These are phyloP conservation scores for Heliornis fulica DNA, from an alignment of 2,113 vertebrate species.

Conservation along the genomic window DNA sequence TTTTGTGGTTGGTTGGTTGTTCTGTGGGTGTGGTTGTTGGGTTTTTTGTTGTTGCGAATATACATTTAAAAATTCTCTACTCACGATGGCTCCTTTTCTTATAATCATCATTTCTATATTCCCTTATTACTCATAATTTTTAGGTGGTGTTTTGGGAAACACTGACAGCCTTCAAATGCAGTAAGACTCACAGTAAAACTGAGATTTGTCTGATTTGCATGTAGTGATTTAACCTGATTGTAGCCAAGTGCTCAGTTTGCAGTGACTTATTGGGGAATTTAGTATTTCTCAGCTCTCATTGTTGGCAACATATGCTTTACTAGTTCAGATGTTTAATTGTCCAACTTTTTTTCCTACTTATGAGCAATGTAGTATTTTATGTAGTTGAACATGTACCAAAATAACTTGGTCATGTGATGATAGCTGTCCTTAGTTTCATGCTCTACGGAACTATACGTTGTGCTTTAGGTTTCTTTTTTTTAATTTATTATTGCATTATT, in stretches of 20 bases:
- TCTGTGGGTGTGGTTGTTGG: too few species aligned
- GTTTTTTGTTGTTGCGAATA: background rate
- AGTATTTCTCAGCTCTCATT: background rate
- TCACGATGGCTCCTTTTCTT: background rate
- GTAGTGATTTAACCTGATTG: background rate
- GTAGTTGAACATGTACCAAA: background rate
- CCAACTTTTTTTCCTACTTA: background rate
- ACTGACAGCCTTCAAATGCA: background rate
- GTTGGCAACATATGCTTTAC: background rate
- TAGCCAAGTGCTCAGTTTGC: background rate
- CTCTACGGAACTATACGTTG: background rate
- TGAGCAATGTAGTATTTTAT: background rate
- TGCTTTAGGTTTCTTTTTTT: background rate
- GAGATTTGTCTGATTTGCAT: background rate
- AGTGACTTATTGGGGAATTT: background rate
- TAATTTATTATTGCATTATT: background rate
- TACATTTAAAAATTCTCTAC: background rate
- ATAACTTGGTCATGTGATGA: background rate
- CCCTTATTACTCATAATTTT: background rate
- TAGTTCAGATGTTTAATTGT: background rate
- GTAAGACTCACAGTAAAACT: background rate
- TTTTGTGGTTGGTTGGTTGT: background rate
- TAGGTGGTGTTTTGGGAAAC: background rate
- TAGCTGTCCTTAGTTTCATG: background rate
- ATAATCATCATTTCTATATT: background rate